A percentile compares a stretch with the other conserved stretches of the same genome.
Evolutionary conservation across 2,888 invertebrate species (phyloP).

Genomic region (Noctua fimbriata): DNA sequence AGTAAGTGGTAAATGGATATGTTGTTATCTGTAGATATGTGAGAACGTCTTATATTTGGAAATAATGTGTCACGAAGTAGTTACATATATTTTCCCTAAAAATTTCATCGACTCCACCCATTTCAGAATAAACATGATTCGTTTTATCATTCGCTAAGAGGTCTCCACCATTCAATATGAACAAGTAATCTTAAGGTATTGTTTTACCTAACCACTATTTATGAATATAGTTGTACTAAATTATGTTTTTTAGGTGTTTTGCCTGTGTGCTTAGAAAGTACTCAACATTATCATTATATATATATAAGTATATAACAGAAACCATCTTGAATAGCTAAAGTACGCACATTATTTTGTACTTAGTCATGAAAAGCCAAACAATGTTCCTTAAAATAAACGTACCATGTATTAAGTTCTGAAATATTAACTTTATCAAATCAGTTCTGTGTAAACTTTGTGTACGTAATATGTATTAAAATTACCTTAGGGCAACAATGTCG

Average conservation of each 20-base stretch:
- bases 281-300: not conserved
- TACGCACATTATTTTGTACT: not conserved
- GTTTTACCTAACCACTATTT: not conserved
- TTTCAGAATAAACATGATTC: slow-evolving; percentile 1
- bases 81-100: not conserved
- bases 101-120: not conserved
- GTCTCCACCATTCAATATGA: not conserved
- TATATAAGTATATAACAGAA: no score
- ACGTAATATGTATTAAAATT: slow-evolving; percentile 21
- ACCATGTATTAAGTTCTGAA: not conserved
- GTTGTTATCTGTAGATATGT: not conserved
- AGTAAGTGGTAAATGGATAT: not conserved
- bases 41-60: not conserved
- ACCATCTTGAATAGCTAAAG: not conserved
- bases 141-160: not conserved
- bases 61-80: not conserved
- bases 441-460: slow-evolving; percentile 8
- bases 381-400: not conserved
- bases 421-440: slow-evolving; percentile 8
- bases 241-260: not conserved
- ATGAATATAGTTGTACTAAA: not conserved
- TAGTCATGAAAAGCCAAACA: not conserved
- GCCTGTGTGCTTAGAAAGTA: not conserved
- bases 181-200: not conserved
- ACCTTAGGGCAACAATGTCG: slow-evolving; percentile 47